Evolutionary conservation across 2,113 vertebrate species (phyloP).

Genomic region (Illadopsis cleaveri): DNA sequence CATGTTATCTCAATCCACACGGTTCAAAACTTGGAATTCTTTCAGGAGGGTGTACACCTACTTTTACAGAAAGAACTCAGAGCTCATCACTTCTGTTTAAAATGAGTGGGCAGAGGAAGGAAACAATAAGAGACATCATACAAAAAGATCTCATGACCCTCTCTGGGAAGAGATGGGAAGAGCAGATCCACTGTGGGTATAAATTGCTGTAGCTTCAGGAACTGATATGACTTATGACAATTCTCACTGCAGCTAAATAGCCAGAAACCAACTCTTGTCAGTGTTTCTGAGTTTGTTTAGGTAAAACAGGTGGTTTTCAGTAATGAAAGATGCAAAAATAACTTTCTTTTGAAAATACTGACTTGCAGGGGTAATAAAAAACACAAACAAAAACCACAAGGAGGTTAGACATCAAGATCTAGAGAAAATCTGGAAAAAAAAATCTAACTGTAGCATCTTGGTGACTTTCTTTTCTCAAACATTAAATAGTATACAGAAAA

Average conservation of each 20-base stretch:
- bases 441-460: not conserved
- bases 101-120: not conserved
- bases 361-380: not conserved
- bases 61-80: not conserved
- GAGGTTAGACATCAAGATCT: not conserved
- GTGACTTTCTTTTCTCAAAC: not conserved
- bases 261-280: not conserved
- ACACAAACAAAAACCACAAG: not conserved
- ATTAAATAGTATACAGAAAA: not conserved
- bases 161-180: not conserved
- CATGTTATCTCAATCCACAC: not conserved
- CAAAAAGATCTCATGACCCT: not conserved
- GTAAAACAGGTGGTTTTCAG: not conserved
- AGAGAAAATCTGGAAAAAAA: not conserved
- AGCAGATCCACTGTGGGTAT: not conserved
- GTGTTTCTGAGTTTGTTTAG: conserved; percentile 6
- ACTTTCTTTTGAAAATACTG: conserved; percentile 14
- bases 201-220: not conserved
- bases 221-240: not conserved
- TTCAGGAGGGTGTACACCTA: not conserved
- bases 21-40: not conserved
- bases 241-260: not conserved
- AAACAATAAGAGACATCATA: not conserved
- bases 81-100: not conserved
- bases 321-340: conserved; percentile 25